These are phyloP conservation scores for Volucella bombylans DNA, from an alignment of 2,888 invertebrate genomes.

Conservation along the genomic window DNA sequence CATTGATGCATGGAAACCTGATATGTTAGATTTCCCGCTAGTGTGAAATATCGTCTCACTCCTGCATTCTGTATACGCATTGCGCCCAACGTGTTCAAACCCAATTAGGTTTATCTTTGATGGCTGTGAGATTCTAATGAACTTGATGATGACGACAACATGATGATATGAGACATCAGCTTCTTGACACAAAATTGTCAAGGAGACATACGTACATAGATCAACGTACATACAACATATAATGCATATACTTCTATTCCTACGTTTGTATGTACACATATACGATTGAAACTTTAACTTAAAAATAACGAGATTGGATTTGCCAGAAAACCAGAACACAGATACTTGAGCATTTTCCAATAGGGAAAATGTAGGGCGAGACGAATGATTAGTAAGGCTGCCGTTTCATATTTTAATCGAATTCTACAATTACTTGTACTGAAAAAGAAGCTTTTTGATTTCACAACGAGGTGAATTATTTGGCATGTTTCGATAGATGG, in stretches of 20 bases:
- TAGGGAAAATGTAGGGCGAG: constrained; percentile 26
- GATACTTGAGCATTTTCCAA: constrained; percentile 46
- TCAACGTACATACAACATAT: not conserved
- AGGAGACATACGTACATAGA: constrained; percentile 51
- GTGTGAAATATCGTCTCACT: constrained; percentile 25
- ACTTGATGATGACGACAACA: constrained; percentile 26
- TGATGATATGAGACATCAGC: constrained; percentile 40
- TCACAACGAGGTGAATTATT: constrained; percentile 31
- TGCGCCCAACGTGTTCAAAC: constrained; percentile 30
- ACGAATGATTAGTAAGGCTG: constrained; percentile 38
- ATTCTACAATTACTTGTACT: constrained; percentile 31
- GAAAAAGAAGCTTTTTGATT: constrained; percentile 43
- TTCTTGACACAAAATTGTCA: constrained; percentile 36
- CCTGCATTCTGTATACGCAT: constrained; percentile 27
- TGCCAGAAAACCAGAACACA: constrained; percentile 25
- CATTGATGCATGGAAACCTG: constrained; percentile 53
- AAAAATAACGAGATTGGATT: constrained; percentile 17
- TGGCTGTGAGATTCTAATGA: constrained; percentile 54
- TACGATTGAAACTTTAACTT: constrained; percentile 2
- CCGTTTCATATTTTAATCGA: constrained; percentile 56
- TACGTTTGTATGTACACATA: not conserved
- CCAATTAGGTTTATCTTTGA: constrained; percentile 67
- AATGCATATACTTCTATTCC: no score
- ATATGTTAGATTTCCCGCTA: constrained; percentile 10
- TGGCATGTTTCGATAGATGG: constrained; percentile 40